A percentile compares a stretch with the other conserved stretches of the same genome.
Evolutionary conservation across 2,888 invertebrate species (phyloP).

Genomic region (Exocentrus adspersus): DNA sequence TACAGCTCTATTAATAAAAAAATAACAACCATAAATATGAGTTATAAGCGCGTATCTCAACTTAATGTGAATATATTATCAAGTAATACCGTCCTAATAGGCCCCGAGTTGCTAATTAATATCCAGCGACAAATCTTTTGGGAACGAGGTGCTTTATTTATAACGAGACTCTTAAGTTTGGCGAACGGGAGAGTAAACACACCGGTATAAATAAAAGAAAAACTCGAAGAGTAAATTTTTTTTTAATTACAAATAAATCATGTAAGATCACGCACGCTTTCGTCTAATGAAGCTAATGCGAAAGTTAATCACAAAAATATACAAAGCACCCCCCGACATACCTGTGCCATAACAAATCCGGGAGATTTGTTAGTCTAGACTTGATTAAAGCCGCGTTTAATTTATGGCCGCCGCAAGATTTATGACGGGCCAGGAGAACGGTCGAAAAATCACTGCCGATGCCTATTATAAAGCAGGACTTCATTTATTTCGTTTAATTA

Average conservation of each 20-base stretch:
- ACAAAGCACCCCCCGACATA: neutral
- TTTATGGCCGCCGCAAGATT: constrained; percentile 35
- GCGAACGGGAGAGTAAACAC: no score
- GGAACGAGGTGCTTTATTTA: no score
- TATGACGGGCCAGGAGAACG: constrained; percentile 26
- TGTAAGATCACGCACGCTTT: neutral
- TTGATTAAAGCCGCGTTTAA: constrained; percentile 41
- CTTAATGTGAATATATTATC: neutral
- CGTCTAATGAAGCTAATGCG: neutral
- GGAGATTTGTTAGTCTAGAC: constrained; percentile 28
- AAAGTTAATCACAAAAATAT: neutral
- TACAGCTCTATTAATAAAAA: neutral
- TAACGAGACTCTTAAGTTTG: no score
- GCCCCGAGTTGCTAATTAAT: neutral
- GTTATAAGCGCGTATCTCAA: neutral
- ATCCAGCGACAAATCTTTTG: no score
- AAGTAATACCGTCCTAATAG: neutral
- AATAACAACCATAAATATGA: neutral
- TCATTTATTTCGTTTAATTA: no score
- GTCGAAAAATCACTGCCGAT: neutral
- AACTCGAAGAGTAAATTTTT: no score
- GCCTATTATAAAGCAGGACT: no score
- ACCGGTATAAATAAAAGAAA: no score
- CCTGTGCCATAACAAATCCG: constrained; percentile 34
- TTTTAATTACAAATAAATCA: no score